A percentile compares a stretch with the other conserved stretches of the same genome.
Conservation (phyloP, 2,113 vertebrate species). For the Aptenodytes forsteri region DNA sequence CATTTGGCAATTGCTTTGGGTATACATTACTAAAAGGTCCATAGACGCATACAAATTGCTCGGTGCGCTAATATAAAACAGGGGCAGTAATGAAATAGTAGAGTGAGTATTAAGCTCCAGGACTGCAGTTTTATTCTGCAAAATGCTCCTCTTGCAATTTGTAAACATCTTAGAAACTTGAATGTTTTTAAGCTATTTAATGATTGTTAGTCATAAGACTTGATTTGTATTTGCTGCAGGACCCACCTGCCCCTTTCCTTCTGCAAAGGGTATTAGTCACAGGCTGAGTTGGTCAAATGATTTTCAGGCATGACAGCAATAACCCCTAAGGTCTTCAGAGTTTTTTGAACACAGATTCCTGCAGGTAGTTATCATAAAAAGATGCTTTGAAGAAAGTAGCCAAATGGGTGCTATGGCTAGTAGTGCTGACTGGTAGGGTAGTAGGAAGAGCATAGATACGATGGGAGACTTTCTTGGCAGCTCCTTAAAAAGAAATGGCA, state of each 20-base stretch:
- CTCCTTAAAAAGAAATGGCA: neutral
- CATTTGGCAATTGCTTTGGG: constrained; percentile 57
- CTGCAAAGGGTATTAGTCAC: neutral
- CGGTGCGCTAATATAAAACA: constrained; percentile 39
- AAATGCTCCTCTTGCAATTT: constrained; percentile 31
- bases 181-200: constrained; percentile 23
- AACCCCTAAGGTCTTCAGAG: neutral
- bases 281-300: neutral
- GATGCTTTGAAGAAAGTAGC: neutral
- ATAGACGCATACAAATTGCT: constrained; percentile 31
- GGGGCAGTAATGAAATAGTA: constrained; percentile 48
- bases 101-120: constrained; percentile 50
- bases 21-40: constrained; percentile 45
- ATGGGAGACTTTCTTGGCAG: neutral
- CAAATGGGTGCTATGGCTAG: neutral
- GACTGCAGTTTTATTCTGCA: constrained; percentile 52
- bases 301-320: neutral
- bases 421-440: neutral
- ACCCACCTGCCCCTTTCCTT: neutral
- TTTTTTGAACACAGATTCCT: neutral
- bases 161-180: constrained; percentile 40
- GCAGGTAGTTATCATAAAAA: neutral
- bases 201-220: neutral
- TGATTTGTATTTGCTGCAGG: constrained; percentile 21
- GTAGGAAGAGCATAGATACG: neutral